Conservation (phyloP, 1,140 invertebrate genomes). For the Spodoptera frugiperda region DNA sequence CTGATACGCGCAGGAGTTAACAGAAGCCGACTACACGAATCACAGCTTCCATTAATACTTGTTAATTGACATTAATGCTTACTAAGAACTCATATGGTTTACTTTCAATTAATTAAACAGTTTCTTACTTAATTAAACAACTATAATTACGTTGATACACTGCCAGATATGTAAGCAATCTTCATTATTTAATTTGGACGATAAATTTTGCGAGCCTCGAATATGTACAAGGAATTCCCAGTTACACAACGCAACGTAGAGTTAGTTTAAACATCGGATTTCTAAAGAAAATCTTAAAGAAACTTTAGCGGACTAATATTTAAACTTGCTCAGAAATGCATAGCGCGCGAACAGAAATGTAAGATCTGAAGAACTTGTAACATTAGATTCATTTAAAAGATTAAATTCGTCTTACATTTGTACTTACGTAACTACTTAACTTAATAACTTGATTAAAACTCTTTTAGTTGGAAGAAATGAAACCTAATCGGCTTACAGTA, state of each 20-base stretch:
- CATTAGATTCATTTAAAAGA: constrained; percentile 30
- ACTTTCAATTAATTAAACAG: constrained; percentile 35
- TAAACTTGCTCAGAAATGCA: constrained; percentile 35
- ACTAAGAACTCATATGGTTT: constrained; percentile 48
- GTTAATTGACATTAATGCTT: constrained; percentile 65
- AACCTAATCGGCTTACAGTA: background rate
- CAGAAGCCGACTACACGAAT: constrained; percentile 54
- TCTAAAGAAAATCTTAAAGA: constrained; percentile 36
- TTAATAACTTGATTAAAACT: constrained; percentile 38
- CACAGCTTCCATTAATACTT: constrained; percentile 60
- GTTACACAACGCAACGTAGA: background rate
- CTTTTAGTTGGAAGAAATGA: constrained; percentile 1
- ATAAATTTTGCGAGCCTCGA: background rate
- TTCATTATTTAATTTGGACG: background rate
- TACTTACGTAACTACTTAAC: constrained; percentile 25
- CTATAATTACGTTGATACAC: background rate
- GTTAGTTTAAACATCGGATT: constrained; percentile 5
- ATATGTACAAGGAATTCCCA: background rate
- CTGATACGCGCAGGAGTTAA: constrained; percentile 54
- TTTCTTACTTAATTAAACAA: constrained; percentile 28
- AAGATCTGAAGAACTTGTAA: constrained; percentile 15
- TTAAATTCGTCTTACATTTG: constrained; percentile 36
- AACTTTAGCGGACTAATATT: constrained; percentile 36
- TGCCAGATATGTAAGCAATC: no score
- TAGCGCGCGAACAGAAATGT: constrained; percentile 17